Percentiles rank a stretch among this genome's conserved stretches.
These are phyloP conservation scores for Scotopteryx bipunctaria DNA, from an alignment of 2,888 invertebrate species.

Conservation along the genomic window DNA sequence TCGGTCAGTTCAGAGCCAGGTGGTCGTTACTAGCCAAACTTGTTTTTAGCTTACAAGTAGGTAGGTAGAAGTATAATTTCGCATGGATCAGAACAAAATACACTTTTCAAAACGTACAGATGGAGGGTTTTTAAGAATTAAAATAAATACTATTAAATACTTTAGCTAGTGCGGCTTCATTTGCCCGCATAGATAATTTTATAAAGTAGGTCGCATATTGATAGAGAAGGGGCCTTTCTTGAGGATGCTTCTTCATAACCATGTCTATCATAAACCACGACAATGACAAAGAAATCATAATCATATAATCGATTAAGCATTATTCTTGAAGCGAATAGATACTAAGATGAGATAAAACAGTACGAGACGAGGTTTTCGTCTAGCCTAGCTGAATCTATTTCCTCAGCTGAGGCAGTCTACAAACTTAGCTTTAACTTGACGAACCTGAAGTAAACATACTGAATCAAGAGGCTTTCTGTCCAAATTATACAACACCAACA, in stretches of 20 bases:
- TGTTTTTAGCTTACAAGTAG: too few relatives aligned
- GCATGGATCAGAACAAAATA: background rate
- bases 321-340: too few relatives aligned
- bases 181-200: background rate
- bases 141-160: background rate
- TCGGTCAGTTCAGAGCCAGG: background rate
- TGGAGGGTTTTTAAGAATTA: too few relatives aligned
- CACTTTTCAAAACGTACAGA: background rate
- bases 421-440: slow-evolving; percentile 1
- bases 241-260: background rate
- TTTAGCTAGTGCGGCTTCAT: background rate
- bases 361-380: too few relatives aligned
- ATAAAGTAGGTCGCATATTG: background rate
- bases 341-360: too few relatives aligned
- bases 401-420: background rate
- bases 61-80: background rate
- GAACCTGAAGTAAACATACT: slow-evolving; percentile 7
- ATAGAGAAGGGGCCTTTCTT: background rate
- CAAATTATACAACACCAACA: slow-evolving; percentile 15
- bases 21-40: background rate
- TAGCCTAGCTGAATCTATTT: too few relatives aligned
- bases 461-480: slow-evolving; percentile 4
- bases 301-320: background rate
- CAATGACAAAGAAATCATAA: background rate
- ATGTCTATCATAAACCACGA: background rate